Percentiles rank a stretch among this genome's conserved stretches.
phyloP scores from a whole-genome alignment of 2,888 invertebrate genomes.

The Rhyacophila evoluta region DNA sequence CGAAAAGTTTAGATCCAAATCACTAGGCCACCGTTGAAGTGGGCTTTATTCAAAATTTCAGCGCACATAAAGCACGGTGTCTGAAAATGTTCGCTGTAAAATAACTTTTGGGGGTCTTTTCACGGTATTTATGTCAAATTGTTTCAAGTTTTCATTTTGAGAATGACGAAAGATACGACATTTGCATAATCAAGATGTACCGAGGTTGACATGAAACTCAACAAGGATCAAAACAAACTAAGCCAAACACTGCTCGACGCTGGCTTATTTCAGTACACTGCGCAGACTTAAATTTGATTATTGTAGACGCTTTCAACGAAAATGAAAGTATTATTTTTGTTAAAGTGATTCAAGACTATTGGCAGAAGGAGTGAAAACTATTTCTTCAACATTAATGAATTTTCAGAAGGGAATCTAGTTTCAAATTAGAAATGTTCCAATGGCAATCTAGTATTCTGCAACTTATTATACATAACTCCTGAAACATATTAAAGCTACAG shows the following conservation, averaged over 20 bases:
- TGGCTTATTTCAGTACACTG: background rate
- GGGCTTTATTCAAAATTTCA: background rate
- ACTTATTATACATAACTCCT: too few relatives aligned
- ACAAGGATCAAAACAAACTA: constrained; percentile 17
- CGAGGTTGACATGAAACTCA: background rate
- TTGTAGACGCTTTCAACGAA: background rate
- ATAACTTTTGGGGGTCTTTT: background rate
- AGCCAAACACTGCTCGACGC: background rate
- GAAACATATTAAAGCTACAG: too few relatives aligned
- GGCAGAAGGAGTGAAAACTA: too few relatives aligned
- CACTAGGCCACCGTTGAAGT: background rate
- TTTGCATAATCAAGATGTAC: constrained; percentile 22
- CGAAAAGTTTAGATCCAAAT: background rate
- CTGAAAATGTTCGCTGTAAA: background rate
- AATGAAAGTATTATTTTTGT: background rate
- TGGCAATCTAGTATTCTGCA: too few relatives aligned
- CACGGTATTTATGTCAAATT: constrained; percentile 9
- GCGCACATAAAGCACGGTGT: background rate
- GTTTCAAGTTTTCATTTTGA: background rate
- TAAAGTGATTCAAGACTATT: too few relatives aligned
- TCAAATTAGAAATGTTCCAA: too few relatives aligned
- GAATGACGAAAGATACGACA: constrained; percentile 5
- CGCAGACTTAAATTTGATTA: background rate
- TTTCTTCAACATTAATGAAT: too few relatives aligned
- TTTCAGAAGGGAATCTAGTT: too few relatives aligned